Evolutionary conservation across 1,140 invertebrate genomes (phyloP), one percentile per base, ranked within the genome.

Genomic region (Drosophila melanica): DNA sequence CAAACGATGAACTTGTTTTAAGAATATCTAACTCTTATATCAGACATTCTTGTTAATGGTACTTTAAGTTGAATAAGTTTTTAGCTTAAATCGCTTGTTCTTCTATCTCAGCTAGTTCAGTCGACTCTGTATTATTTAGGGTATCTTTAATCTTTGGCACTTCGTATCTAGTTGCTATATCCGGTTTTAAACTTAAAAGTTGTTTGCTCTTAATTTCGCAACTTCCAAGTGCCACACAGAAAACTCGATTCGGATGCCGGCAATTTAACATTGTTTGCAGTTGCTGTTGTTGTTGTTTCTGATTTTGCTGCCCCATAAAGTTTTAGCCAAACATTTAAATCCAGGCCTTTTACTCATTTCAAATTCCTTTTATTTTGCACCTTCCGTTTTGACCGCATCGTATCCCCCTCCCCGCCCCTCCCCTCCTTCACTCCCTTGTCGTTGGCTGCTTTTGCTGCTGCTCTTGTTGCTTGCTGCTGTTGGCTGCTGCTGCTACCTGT

Each of bases 291-390:
- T 44, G 53, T 42, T 37, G 30, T 10, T 42, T 37, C 41, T 42
- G 2, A 23, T 51, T 10, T 53, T n/a, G 4, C 20, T 37, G 57
- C 14, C 37, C 10, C 47, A 12, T 48, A 75, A 84, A 84, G 50
- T 75, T 80, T 60, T 62, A 48, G 58, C 41, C 60, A 42, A 65
- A 68, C 69, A 79, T 84, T 76, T 80, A 55, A 74, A 53, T 74
- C 39, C 53, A 65, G 66, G 67, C 45, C 57, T 57, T 48, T 23
- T 47, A 33, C 39, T 64, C 58, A 74, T 86, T 77, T 77, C 50
- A 53, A 71, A 81, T 86, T 86, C 81, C 72, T 67, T 86, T 86
- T 86, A 60, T 86, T 74, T 41, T 16, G 53, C 42, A 18, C 33
- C 16, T 16, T 30, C 27, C 37, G 20, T 16, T 16, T 16, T 44